Evolutionary conservation across 1,140 invertebrate species (phyloP).

Genomic region (Drosophila parabipectinata): DNA sequence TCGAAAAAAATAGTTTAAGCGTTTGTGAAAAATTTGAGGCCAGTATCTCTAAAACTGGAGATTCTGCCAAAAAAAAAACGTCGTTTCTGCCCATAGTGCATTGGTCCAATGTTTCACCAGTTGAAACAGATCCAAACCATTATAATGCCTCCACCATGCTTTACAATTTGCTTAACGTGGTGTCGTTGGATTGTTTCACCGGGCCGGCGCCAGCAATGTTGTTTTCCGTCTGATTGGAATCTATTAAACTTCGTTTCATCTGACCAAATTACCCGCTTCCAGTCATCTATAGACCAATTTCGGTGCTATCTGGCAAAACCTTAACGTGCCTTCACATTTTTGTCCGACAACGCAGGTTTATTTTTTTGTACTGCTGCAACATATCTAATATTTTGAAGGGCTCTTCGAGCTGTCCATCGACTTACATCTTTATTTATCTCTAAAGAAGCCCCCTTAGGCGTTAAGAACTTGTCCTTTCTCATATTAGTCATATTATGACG

Average conservation of each 20-base stretch:
- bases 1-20: too few species aligned
- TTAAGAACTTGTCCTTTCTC: constrained; percentile 2
- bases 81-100: too few species aligned
- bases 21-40: too few species aligned
- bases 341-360: constrained; percentile 19
- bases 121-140: background rate
- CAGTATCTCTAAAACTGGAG: too few species aligned
- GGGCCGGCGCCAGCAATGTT: background rate
- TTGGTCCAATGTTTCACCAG: background rate
- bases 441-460: constrained; percentile 18
- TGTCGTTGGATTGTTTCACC: background rate
- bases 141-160: background rate
- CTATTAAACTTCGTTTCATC: background rate
- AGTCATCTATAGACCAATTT: background rate
- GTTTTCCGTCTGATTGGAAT: background rate
- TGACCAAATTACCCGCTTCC: background rate
- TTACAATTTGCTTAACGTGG: background rate
- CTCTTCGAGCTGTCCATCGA: constrained; percentile 27
- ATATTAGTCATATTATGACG: too few species aligned
- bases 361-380: constrained; percentile 16
- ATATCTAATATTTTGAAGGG: constrained; percentile 13
- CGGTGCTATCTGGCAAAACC: constrained; percentile 4
- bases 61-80: too few species aligned
- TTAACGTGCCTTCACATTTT: constrained; percentile 21
- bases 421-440: constrained; percentile 24